Percentiles rank a stretch among this genome's conserved stretches.
phyloP scores from a whole-genome alignment of 2,888 invertebrate species.

The Anarsia innoxiella region DNA sequence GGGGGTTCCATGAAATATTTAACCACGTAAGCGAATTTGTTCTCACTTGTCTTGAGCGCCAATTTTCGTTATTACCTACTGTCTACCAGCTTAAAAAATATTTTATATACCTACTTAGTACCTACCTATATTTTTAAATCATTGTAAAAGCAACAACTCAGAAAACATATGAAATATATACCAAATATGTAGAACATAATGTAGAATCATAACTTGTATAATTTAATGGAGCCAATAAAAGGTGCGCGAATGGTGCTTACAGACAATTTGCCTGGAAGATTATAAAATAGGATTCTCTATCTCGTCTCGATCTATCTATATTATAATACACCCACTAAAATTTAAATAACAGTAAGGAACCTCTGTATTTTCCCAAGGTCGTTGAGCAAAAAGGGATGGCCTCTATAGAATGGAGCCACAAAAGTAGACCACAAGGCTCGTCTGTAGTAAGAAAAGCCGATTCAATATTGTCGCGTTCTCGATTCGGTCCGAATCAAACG shows the following conservation, averaged over 20 bases:
- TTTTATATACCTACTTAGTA: no score
- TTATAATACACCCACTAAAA: neutral
- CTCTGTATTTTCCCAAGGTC: neutral
- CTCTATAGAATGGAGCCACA: neutral
- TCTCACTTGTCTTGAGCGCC: neutral
- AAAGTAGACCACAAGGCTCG: neutral
- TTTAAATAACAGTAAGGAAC: neutral
- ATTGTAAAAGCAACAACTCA: no score
- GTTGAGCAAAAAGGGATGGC: neutral
- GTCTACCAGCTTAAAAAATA: no score
- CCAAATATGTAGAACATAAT: no score
- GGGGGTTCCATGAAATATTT: neutral
- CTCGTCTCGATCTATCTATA: no score
- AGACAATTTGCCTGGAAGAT: neutral
- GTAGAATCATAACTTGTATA: no score
- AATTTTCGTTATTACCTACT: no score
- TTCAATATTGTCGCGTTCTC: slow-evolving; percentile 29
- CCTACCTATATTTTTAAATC: no score
- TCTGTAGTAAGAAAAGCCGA: slow-evolving; percentile 17
- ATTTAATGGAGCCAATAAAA: no score
- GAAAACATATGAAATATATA: no score
- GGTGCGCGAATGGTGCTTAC: neutral
- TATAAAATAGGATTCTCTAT: neutral
- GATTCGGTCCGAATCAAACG: slow-evolving; percentile 25
- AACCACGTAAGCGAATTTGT: neutral